These are phyloP conservation scores for Xylota segnis DNA, from an alignment of 2,888 invertebrate genomes.

Conservation along the genomic window DNA sequence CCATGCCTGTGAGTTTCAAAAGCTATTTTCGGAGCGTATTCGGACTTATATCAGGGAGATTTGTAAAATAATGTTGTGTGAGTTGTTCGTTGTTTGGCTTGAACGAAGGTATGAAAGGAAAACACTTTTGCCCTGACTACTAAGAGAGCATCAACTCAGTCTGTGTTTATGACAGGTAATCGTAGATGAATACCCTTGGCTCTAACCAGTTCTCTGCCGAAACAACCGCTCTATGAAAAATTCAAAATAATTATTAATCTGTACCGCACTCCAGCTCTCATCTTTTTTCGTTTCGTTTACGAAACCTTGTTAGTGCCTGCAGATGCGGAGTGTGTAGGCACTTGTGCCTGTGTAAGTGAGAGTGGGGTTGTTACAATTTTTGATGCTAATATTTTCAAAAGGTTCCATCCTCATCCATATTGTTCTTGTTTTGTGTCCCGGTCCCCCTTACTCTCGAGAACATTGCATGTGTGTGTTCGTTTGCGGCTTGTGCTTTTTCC, in stretches of 20 bases:
- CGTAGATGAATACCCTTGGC: constrained; percentile 1
- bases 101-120: not conserved
- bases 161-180: constrained; percentile 27
- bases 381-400: not conserved
- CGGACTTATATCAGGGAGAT: not conserved
- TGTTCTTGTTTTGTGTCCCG: constrained; percentile 7
- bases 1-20: not conserved
- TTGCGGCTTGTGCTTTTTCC: not conserved
- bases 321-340: not conserved
- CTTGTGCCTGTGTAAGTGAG: not conserved
- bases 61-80: not conserved
- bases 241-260: constrained; percentile 26
- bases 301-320: constrained; percentile 8
- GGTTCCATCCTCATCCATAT: constrained; percentile 1
- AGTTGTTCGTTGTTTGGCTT: not conserved
- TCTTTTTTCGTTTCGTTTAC: not conserved
- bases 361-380: not conserved
- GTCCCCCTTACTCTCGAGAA: not conserved
- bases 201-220: constrained; percentile 8
- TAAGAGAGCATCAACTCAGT: not conserved
- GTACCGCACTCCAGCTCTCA: not conserved
- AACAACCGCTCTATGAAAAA: constrained; percentile 18
- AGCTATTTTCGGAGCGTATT: not conserved
- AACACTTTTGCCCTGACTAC: not conserved
- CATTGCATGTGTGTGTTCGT: not conserved